Evolutionary conservation across 35 echinoderm and acorn worm genomes (phyloP).

Genomic region (Ophiothrix spiculata): DNA sequence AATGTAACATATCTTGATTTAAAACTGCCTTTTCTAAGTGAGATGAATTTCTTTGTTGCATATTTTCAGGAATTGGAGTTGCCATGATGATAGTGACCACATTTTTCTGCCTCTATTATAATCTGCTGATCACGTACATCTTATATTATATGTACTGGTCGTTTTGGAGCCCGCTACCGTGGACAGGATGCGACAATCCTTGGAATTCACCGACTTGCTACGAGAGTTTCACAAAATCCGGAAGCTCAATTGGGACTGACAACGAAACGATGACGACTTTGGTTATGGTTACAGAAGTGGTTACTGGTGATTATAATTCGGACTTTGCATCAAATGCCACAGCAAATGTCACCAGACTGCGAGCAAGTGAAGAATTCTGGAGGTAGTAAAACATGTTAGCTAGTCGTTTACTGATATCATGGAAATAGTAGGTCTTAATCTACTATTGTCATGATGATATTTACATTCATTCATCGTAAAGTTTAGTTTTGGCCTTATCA

Average conservation of each 20-base stretch:
- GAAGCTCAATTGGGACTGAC: not conserved
- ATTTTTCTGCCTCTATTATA: not conserved
- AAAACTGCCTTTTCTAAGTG: no score
- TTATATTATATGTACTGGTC: not conserved
- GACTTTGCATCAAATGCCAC: not conserved
- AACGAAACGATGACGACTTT: not conserved
- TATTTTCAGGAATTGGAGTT: not conserved
- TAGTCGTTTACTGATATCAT: no score
- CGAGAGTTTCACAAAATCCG: not conserved
- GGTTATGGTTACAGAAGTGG: not conserved
- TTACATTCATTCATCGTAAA: not conserved
- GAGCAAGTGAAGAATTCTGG: conserved; percentile 83
- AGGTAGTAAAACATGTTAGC: no score
- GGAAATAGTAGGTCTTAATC: no score
- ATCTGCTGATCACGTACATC: not conserved
- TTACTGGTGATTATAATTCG: not conserved
- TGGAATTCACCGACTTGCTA: conserved; percentile 49
- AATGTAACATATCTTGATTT: not conserved
- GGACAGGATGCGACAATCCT: not conserved
- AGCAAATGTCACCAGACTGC: not conserved
- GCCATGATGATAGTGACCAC: not conserved
- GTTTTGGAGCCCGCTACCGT: not conserved
- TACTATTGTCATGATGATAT: no score
- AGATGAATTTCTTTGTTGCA: not conserved
- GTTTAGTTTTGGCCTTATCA: not conserved